phyloP scores from a whole-genome alignment of 2,888 invertebrate genomes.

The Leptopterna dolabrata region DNA sequence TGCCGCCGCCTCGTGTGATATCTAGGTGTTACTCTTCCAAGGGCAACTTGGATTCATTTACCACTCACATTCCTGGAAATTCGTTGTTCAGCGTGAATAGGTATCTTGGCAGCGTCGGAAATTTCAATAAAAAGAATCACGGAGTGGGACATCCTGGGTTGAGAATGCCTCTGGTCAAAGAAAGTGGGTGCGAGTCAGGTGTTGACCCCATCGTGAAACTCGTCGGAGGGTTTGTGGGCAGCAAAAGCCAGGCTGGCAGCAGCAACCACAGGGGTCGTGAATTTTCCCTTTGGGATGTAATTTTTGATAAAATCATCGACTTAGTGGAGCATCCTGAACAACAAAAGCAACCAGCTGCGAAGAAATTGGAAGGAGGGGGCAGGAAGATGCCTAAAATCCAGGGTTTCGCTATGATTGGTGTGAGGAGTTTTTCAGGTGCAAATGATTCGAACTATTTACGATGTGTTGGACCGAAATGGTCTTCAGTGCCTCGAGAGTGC shows the following conservation, averaged over 20 bases:
- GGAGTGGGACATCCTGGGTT: background rate
- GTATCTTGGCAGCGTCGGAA: constrained; percentile 26
- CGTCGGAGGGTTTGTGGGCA: constrained; percentile 60
- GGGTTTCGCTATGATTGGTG: background rate
- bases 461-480: background rate
- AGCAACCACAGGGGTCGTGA: constrained; percentile 40
- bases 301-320: constrained; percentile 39
- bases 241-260: constrained; percentile 57
- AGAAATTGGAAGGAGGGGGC: background rate
- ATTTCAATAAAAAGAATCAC: constrained; percentile 19
- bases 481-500: background rate
- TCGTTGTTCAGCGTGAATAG: constrained; percentile 17
- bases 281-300: constrained; percentile 50
- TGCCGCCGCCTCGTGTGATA: constrained; percentile 22
- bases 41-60: constrained; percentile 10
- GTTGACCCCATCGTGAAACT: constrained; percentile 44
- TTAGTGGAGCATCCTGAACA: constrained; percentile 16
- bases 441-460: background rate
- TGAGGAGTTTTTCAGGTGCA: background rate
- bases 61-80: constrained; percentile 1
- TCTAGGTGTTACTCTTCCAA: constrained; percentile 50
- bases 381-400: background rate
- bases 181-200: background rate
- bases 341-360: background rate
- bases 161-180: constrained; percentile 28